Conservation (phyloP, 2,888 invertebrate species). For the Heterodera filipjevi region DNA sequence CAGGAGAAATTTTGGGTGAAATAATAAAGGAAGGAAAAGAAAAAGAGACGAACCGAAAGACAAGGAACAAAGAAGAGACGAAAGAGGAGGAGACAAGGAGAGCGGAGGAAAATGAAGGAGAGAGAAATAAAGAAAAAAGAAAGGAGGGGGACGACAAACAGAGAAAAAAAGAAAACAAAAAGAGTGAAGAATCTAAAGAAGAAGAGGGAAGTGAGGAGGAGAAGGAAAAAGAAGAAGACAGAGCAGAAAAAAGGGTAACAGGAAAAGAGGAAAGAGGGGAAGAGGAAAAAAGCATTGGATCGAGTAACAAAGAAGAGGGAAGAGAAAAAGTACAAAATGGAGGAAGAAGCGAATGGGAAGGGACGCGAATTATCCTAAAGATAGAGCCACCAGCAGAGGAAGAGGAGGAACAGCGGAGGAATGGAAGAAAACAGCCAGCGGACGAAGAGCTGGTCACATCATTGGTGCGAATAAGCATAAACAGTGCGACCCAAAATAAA, state of each 20-base stretch:
- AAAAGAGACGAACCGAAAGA: neutral
- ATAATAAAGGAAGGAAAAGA: neutral
- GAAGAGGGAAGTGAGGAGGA: neutral
- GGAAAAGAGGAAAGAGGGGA: neutral
- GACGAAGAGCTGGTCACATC: neutral
- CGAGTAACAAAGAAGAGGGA: neutral
- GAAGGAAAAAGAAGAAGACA: neutral
- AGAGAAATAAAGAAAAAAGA: neutral
- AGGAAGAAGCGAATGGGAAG: neutral
- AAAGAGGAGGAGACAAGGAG: neutral
- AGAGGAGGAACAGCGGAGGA: neutral
- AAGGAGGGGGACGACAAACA: neutral
- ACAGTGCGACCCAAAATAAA: neutral
- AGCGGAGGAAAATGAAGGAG: neutral
- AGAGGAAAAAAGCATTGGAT: neutral
- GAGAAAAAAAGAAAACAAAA: neutral
- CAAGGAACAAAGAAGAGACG: neutral
- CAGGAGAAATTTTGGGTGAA: constrained; percentile 18
- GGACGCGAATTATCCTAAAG: neutral
- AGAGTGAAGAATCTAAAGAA: neutral
- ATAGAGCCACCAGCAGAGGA: neutral
- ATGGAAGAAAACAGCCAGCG: neutral
- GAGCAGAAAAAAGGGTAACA: neutral
- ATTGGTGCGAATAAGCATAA: constrained; percentile 1
- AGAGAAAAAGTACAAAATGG: neutral